Evolutionary conservation across 2,797 vertebrate species (phyloP), one percentile per base, ranked within the genome.

Genomic region (Alcedo atthis): DNA sequence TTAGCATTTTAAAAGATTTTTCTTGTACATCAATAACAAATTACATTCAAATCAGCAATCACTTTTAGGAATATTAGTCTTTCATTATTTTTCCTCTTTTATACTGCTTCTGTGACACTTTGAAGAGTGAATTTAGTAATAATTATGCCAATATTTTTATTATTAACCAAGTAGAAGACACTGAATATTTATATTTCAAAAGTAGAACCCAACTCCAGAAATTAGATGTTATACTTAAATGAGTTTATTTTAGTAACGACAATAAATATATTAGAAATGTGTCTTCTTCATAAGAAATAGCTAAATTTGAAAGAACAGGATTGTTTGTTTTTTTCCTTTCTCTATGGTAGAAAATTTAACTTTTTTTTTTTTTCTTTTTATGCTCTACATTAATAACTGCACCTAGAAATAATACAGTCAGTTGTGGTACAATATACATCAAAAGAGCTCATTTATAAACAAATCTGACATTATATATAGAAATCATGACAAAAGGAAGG

Each of bases 401-500:
- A 71, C 32, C 78, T 64, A 80, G 89, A 94, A 93, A 93, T 70
- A 91, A 79, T 77, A 79, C 33, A 81, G 48, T 32, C 71, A 77
- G 57, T 48, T 84, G 77, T 51, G 45, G 63, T 84, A 75, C 51
- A 82, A 82, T 85, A 77, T 85, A 54, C 7, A 89, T 86, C 74
- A 81, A 0, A 3, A 12, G 67, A 92, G 90, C 68, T 74, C 24
- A 75, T 91, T 91, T 92, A 62, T 68, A 92, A 92, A 80, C 43
- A 90, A 89, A 89, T 87, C n/a, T 92, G 89, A 91, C 64, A 62
- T 85, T 77, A 88, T 73, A 25, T 51, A 70, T 63, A 42, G 48
- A 54, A 92, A 91, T 74, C 79, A 88, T 58, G 86, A 75, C 40
- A 85, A 68, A 91, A 91, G 15, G 51, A 78, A 76, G 8, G 70